Evolutionary conservation across 2,113 vertebrate genomes (phyloP).

Genomic region (Vulpes lagopus): DNA sequence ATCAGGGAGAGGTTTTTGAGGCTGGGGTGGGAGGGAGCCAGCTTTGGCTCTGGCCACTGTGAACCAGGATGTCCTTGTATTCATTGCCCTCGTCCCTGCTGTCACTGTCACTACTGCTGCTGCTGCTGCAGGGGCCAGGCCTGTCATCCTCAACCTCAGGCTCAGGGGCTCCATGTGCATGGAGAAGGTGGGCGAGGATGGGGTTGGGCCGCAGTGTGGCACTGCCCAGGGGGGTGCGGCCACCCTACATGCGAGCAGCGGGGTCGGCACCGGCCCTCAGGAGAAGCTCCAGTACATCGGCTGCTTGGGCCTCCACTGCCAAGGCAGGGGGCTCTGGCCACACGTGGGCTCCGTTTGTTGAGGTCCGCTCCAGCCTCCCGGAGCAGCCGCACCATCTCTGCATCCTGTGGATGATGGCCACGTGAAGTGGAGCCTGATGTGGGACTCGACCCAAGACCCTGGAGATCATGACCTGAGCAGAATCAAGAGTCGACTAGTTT

Average conservation of each 20-base stretch:
- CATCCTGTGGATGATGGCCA: constrained; percentile 88
- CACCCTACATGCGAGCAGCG: constrained; percentile 85
- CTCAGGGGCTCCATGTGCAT: constrained; percentile 85
- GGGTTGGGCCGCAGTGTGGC: constrained; percentile 85
- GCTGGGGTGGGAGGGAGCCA: constrained; percentile 17
- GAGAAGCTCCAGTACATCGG: constrained; percentile 84
- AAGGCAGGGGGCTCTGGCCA: constrained; percentile 89
- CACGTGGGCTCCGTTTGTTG: constrained; percentile 89
- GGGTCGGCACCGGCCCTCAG: constrained; percentile 83
- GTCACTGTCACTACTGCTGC: constrained; percentile 59
- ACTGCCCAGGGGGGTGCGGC: constrained; percentile 88
- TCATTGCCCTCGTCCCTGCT: constrained; percentile 81
- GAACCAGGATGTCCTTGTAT: constrained; percentile 90
- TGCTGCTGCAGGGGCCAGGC: constrained; percentile 45
- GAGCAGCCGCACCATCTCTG: constrained; percentile 86
- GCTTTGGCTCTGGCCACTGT: constrained; percentile 75
- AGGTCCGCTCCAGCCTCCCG: constrained; percentile 85
- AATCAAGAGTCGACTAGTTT: not conserved
- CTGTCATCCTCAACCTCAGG: constrained; percentile 82
- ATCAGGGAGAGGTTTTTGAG: not conserved
- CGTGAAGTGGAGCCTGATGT: constrained; percentile 73
- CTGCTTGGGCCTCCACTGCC: constrained; percentile 89
- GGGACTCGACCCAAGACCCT: too few relatives aligned
- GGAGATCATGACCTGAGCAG: not conserved
- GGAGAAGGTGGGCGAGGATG: constrained; percentile 83